Percentiles rank a stretch among this genome's conserved stretches.
Conservation (phyloP, 2,113 vertebrate genomes). For the Vidua chalybeata region DNA sequence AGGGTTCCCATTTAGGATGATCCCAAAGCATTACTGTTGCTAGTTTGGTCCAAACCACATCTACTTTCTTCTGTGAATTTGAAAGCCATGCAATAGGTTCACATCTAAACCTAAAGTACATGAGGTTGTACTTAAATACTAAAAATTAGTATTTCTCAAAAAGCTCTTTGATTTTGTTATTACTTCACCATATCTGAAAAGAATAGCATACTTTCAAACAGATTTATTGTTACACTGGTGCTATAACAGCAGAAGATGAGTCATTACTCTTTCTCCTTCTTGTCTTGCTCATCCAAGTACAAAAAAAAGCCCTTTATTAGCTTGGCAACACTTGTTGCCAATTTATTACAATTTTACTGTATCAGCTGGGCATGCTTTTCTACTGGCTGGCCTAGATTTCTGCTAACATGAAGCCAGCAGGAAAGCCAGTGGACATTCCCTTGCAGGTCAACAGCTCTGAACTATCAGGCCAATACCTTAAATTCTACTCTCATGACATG, state of each 20-base stretch:
- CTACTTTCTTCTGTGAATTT: not conserved
- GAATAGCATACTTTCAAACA: accelerated
- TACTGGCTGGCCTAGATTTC: not conserved
- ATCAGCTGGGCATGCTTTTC: not conserved
- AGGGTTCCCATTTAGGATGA: not conserved
- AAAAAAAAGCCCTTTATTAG: not conserved
- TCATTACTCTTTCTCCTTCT: not conserved
- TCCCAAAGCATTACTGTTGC: not conserved
- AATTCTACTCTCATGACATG: not conserved
- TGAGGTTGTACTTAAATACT: not conserved
- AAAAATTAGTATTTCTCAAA: not conserved
- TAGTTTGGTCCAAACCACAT: not conserved
- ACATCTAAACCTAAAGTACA: not conserved
- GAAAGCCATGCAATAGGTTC: not conserved
- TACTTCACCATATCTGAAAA: not conserved
- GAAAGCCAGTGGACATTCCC: not conserved
- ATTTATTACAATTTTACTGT: not conserved
- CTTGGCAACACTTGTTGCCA: not conserved
- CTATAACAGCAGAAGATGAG: not conserved
- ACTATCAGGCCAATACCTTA: not conserved
- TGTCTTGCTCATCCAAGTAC: not conserved
- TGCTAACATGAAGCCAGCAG: not conserved
- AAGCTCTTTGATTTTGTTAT: not conserved
- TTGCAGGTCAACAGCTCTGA: constrained; percentile 12
- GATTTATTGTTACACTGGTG: not conserved